Conservation (phyloP, 1,140 invertebrate species). For the Drosophila bocqueti region DNA sequence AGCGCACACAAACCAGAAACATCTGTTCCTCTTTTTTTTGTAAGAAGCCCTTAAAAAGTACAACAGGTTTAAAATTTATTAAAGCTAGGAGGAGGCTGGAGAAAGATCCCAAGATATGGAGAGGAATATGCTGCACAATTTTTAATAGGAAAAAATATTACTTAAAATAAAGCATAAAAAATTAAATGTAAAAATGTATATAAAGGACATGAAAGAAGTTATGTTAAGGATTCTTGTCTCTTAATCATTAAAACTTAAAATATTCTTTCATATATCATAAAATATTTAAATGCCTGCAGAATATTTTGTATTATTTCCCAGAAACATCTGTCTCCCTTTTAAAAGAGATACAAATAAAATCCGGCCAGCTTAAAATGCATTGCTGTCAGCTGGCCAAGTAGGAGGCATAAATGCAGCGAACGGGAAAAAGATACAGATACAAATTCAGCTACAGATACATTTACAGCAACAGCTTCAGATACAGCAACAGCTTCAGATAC, state of each 20-base stretch:
- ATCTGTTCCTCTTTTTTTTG: constrained; percentile 48
- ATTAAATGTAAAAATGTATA: no score
- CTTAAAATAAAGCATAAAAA: no score
- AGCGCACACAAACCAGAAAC: constrained; percentile 34
- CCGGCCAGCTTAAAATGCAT: constrained; percentile 27
- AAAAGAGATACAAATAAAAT: constrained; percentile 27
- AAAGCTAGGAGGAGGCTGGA: constrained; percentile 30
- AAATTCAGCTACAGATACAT: constrained; percentile 14
- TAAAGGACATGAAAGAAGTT: no score
- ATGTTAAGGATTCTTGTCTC: background rate
- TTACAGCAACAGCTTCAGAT: background rate
- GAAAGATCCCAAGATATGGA: background rate
- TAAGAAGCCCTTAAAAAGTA: constrained; percentile 41
- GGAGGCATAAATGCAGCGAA: constrained; percentile 4
- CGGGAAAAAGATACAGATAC: constrained; percentile 3
- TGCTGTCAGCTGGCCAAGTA: constrained; percentile 20
- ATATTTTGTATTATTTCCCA: background rate
- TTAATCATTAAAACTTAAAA: background rate
- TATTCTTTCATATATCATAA: no score
- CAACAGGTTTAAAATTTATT: constrained; percentile 66
- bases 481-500: constrained; percentile 11
- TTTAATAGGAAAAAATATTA: background rate
- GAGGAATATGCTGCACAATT: background rate
- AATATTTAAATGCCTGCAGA: background rate
- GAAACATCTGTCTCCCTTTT: constrained; percentile 14